Conservation (phyloP, 1,140 invertebrate species). For the Eupeodes corollae region DNA sequence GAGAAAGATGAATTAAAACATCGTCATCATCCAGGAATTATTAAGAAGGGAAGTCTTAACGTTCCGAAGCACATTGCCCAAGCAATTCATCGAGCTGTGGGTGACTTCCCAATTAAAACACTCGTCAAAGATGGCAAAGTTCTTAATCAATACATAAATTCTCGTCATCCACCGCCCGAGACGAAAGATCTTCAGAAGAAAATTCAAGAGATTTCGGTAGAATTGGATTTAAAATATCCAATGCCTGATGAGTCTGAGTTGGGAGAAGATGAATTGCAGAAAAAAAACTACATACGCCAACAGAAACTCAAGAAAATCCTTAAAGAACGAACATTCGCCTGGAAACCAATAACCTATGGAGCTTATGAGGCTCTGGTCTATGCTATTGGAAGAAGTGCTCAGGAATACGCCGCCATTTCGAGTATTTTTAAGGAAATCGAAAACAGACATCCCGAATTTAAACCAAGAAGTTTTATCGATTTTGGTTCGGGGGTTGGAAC, state of each 20-base stretch:
- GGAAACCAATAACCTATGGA: constrained; percentile 60
- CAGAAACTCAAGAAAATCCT: constrained; percentile 36
- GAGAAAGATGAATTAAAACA: constrained; percentile 49
- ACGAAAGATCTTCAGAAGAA: constrained; percentile 40
- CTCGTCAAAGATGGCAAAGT: constrained; percentile 41
- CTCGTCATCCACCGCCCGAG: constrained; percentile 50
- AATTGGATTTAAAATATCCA: constrained; percentile 28
- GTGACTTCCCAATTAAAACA: constrained; percentile 43
- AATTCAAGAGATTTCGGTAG: constrained; percentile 23
- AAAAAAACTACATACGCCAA: constrained; percentile 30
- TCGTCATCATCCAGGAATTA: constrained; percentile 53
- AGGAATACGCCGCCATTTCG: constrained; percentile 62
- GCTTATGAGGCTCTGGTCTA: constrained; percentile 53
- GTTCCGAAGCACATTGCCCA: constrained; percentile 48
- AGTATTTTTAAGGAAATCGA: constrained; percentile 66
- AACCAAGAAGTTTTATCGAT: constrained; percentile 68
- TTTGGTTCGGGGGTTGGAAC: constrained; percentile 85
- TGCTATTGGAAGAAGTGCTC: constrained; percentile 51
- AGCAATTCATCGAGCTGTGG: constrained; percentile 42
- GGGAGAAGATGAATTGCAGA: constrained; percentile 18
- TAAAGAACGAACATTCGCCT: constrained; percentile 48
- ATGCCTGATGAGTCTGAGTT: constrained; percentile 18
- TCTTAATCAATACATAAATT: constrained; percentile 48
- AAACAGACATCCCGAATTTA: constrained; percentile 50
- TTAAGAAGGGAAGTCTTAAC: constrained; percentile 38